Conservation (phyloP, 2,113 vertebrate species). For the Ammospiza nelsoni region DNA sequence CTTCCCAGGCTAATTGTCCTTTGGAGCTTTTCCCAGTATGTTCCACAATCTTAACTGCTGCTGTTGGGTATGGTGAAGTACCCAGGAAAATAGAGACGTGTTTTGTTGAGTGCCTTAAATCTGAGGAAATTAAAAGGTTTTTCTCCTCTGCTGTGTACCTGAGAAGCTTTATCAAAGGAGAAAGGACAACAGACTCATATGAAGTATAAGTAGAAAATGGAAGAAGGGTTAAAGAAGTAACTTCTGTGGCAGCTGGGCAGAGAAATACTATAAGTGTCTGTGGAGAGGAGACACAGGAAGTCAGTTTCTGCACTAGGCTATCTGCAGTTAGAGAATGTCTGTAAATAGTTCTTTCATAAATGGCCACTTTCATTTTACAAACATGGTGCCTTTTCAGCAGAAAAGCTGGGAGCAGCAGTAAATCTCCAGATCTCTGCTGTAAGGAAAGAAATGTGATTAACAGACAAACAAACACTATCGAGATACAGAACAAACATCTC, state of each 20-base stretch:
- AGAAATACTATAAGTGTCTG: not conserved
- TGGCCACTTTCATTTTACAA: not conserved
- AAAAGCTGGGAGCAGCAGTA: not conserved
- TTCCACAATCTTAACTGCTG: not conserved
- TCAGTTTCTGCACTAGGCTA: not conserved
- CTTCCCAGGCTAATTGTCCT: not conserved
- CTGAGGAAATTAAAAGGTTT: not conserved
- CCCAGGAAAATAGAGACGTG: not conserved
- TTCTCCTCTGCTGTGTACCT: not conserved
- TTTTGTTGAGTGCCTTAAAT: not conserved
- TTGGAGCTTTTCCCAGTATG: not conserved
- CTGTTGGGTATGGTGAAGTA: not conserved
- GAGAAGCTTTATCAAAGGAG: not conserved
- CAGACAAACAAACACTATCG: not conserved
- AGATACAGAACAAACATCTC: not conserved
- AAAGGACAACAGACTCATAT: not conserved
- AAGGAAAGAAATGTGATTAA: not conserved
- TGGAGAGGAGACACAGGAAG: not conserved
- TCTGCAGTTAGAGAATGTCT: not conserved
- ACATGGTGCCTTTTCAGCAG: not conserved
- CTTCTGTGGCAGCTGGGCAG: not conserved
- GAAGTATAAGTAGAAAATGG: not conserved
- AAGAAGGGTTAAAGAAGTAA: not conserved
- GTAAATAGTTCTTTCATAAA: conserved; percentile 5
- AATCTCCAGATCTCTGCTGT: not conserved